Percentiles rank a stretch among this genome's conserved stretches.
These are phyloP conservation scores for Stylophora pistillata DNA, from an alignment of 64 coral and sea anemone genomes.

Conservation along the genomic window DNA sequence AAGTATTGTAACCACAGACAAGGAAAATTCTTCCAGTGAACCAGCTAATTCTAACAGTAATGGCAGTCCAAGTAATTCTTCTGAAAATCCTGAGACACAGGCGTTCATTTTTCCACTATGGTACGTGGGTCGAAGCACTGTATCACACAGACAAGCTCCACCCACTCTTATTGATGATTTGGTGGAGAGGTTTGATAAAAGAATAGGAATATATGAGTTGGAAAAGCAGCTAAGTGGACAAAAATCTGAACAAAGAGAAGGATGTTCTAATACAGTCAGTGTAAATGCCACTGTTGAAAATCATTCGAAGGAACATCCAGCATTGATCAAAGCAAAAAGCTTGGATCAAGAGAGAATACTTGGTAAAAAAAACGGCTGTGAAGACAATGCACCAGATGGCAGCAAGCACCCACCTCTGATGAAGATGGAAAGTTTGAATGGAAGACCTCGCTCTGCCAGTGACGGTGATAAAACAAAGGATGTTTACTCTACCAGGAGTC, in stretches of 20 bases:
- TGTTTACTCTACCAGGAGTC: not conserved
- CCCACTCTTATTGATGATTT: constrained; percentile 84
- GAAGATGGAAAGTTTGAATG: constrained; percentile 2
- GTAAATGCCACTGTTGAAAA: not conserved
- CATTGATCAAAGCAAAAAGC: constrained; percentile 7
- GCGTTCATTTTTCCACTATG: constrained; percentile 62
- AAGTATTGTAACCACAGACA: not conserved
- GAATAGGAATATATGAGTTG: constrained; percentile 58
- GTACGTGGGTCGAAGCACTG: constrained; percentile 81
- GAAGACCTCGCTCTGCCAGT: constrained; percentile 87
- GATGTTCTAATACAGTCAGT: not conserved
- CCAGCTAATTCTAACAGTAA: constrained; percentile 29
- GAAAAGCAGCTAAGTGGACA: constrained; percentile 70
- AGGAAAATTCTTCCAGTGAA: constrained; percentile 28
- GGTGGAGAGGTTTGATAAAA: constrained; percentile 70
- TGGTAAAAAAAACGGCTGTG: not conserved
- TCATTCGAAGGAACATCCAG: not conserved
- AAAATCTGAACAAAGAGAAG: constrained; percentile 18
- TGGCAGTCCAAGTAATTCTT: not conserved
- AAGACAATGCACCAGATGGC: not conserved
- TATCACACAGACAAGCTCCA: constrained; percentile 91
- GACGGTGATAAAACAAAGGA: constrained; percentile 76
- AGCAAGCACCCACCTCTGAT: not conserved
- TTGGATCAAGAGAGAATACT: constrained; percentile 13
- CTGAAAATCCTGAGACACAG: constrained; percentile 2